Percentiles rank a stretch among this genome's conserved stretches.
Conservation (phyloP, 2,113 vertebrate species). For the Struthio camelus region DNA sequence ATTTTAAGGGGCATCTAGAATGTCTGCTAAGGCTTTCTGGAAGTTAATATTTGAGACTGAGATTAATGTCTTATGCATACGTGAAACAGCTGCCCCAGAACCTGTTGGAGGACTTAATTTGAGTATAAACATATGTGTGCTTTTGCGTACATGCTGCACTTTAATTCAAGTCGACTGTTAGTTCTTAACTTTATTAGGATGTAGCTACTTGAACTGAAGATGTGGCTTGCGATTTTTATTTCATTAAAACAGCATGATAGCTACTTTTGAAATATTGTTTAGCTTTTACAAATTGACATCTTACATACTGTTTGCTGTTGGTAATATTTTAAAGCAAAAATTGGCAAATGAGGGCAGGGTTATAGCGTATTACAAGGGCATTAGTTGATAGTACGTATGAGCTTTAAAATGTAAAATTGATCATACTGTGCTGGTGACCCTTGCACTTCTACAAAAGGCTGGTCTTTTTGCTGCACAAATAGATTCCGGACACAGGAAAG, state of each 20-base stretch:
- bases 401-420: constrained; percentile 35
- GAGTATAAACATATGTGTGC: constrained; percentile 28
- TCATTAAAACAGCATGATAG: background rate
- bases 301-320: background rate
- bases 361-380: background rate
- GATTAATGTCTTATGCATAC: constrained; percentile 8
- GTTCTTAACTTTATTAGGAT: constrained; percentile 55
- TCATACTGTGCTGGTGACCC: constrained; percentile 19
- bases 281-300: background rate
- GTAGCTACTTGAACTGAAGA: constrained; percentile 52
- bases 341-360: background rate
- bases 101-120: constrained; percentile 50
- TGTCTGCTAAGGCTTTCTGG: constrained; percentile 12
- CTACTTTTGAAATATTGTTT: background rate
- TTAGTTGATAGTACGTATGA: background rate
- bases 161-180: constrained; percentile 18
- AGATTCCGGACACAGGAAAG: constrained; percentile 75
- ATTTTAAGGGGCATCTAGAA: background rate
- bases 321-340: background rate
- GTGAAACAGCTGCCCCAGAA: constrained; percentile 46
- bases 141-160: constrained; percentile 11
- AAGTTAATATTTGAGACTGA: constrained; percentile 4
- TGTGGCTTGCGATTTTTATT: constrained; percentile 37
- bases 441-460: constrained; percentile 38
- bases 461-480: constrained; percentile 60